phyloP scores from a whole-genome alignment of 2,113 vertebrate genomes.

The Indicator maculatus region DNA sequence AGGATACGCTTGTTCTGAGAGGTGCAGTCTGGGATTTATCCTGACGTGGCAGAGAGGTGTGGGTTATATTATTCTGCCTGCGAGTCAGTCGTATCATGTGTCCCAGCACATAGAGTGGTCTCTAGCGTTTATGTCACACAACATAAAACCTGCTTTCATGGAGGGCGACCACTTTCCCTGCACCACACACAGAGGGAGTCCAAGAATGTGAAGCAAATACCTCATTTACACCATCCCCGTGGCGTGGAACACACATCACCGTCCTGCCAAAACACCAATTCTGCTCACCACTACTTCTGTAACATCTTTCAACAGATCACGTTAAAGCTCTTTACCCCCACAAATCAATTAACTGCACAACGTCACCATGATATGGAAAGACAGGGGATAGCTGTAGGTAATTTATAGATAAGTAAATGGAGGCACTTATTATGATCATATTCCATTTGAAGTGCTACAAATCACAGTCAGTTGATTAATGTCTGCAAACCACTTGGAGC shows the following conservation, averaged over 20 bases:
- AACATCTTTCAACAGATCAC: not conserved
- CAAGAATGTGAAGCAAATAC: not conserved
- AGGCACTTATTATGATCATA: not conserved
- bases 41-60: not conserved
- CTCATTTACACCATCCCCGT: slow-evolving; percentile 1
- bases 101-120: slow-evolving; percentile 6
- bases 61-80: slow-evolving; percentile 10
- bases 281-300: not conserved
- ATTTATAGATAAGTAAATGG: slow-evolving; percentile 40
- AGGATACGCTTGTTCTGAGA: slow-evolving; percentile 47
- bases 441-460: not conserved
- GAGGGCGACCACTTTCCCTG: not conserved
- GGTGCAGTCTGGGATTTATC: slow-evolving; percentile 56
- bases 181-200: slow-evolving; percentile 23
- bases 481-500: not conserved
- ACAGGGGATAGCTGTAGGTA: not conserved
- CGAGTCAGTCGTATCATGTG: slow-evolving; percentile 21
- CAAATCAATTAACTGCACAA: not conserved
- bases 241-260: fast-evolving
- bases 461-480: slow-evolving; percentile 14
- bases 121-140: slow-evolving; percentile 23
- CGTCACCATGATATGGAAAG: not conserved
- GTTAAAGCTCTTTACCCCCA: not conserved
- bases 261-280: not conserved
- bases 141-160: slow-evolving; percentile 15